Evolutionary conservation across 2,888 invertebrate species (phyloP).

Genomic region (Eupithecia subfuscata): DNA sequence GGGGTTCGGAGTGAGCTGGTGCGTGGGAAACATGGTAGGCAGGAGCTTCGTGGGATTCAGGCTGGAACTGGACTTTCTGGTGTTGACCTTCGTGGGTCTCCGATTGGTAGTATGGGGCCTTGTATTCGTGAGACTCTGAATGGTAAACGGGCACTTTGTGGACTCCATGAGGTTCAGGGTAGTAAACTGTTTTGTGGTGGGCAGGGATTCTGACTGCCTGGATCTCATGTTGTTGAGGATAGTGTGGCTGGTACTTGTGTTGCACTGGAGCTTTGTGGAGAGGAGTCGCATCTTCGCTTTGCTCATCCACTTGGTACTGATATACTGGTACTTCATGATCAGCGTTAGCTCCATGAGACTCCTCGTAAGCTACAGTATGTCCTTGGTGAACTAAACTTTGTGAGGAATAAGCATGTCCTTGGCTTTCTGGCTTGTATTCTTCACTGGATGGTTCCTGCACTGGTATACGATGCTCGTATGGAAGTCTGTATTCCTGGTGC

Average conservation of each 20-base stretch:
- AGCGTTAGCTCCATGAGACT: conserved; percentile 57
- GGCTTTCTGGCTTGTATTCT: conserved; percentile 51
- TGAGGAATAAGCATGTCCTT: conserved; percentile 60
- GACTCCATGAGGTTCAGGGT: conserved; percentile 40
- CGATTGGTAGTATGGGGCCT: conserved; percentile 24
- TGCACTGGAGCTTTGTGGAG: conserved; percentile 35
- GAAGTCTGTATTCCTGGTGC: conserved; percentile 60
- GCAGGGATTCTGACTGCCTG: conserved; percentile 47
- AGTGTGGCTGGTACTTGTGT: conserved; percentile 42
- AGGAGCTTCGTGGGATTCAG: conserved; percentile 20
- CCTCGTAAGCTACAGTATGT: conserved; percentile 52
- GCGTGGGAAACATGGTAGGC: conserved; percentile 39
- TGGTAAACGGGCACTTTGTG: conserved; percentile 25
- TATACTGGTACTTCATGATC: conserved; percentile 63
- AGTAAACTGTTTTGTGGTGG: conserved; percentile 9
- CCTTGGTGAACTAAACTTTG: conserved; percentile 64
- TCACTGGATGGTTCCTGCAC: conserved; percentile 53
- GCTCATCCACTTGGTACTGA: conserved; percentile 56
- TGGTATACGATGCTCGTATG: conserved; percentile 51
- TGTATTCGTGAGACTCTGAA: conserved; percentile 23
- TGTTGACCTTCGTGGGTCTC: conserved; percentile 29
- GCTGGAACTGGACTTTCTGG: conserved; percentile 22
- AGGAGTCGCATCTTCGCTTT: conserved; percentile 48
- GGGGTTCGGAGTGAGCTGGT: conserved; percentile 21
- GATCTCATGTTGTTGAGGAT: conserved; percentile 53